These are phyloP conservation scores for Heliconius eleuchia DNA, from an alignment of 1,140 invertebrate species.

Conservation along the genomic window DNA sequence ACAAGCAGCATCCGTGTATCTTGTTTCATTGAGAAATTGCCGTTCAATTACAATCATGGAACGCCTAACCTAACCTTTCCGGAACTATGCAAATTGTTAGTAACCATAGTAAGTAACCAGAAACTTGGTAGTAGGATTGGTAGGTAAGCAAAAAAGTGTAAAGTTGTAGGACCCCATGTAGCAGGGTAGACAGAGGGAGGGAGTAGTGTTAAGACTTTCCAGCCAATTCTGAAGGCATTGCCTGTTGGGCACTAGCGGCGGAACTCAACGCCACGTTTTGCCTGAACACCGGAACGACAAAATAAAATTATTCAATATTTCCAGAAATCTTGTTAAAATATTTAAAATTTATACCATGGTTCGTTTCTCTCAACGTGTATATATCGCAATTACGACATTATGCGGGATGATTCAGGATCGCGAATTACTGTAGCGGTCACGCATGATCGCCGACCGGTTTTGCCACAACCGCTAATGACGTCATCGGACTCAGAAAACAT, in stretches of 20 bases:
- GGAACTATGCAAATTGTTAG: neutral
- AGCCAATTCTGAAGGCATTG: no score
- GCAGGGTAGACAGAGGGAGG: no score
- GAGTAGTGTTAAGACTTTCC: no score
- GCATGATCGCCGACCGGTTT: conserved; percentile 69
- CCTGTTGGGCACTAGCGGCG: no score
- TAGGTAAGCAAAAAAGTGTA: no score
- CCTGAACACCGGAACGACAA: no score
- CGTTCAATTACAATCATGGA: neutral
- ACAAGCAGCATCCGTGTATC: neutral
- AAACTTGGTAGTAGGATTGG: neutral
- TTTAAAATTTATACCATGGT: neutral
- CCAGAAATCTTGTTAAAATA: neutral
- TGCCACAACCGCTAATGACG: conserved; percentile 56
- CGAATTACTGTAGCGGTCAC: conserved; percentile 66
- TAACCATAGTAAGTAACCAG: neutral
- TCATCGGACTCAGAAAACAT: conserved; percentile 42
- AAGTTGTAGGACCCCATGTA: no score
- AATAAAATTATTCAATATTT: neutral
- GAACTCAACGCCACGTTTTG: no score
- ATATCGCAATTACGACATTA: conserved; percentile 30
- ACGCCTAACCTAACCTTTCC: neutral
- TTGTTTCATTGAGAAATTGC: conserved; percentile 2
- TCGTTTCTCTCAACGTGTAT: neutral
- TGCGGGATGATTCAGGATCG: conserved; percentile 58